Conservation (phyloP, 2,113 vertebrate genomes). For the Halichoeres trimaculatus region DNA sequence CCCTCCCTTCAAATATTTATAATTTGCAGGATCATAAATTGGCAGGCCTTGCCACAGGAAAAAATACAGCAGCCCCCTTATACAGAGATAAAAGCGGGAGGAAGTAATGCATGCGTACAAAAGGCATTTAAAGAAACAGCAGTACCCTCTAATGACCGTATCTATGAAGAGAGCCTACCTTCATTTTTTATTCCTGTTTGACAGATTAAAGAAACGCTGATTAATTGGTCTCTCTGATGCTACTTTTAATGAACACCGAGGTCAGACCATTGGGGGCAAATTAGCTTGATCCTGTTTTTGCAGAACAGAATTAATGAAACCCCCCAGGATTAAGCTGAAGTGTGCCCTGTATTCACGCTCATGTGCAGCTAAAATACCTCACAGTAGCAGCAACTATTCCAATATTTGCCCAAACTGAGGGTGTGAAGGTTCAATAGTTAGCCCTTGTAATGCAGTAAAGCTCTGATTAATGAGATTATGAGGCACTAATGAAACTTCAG, state of each 20-base stretch:
- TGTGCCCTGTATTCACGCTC: constrained; percentile 56
- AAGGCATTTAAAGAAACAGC: constrained; percentile 24
- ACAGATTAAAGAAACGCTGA: constrained; percentile 79
- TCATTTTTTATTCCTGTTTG: constrained; percentile 56
- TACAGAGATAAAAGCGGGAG: constrained; percentile 33
- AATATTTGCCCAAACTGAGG: constrained; percentile 54
- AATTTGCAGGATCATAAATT: constrained; percentile 44
- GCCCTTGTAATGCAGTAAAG: constrained; percentile 39
- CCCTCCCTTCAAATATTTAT: not conserved
- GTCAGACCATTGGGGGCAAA: constrained; percentile 78
- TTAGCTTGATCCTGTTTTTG: constrained; percentile 79
- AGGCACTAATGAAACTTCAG: constrained; percentile 42
- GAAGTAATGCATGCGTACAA: constrained; percentile 24
- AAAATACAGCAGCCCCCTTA: not conserved
- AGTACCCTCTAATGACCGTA: constrained; percentile 61
- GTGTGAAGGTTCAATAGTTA: constrained; percentile 47
- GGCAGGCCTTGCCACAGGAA: not conserved
- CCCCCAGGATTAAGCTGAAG: constrained; percentile 62
- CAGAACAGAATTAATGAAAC: constrained; percentile 79
- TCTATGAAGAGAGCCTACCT: constrained; percentile 57
- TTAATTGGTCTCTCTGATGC: constrained; percentile 83
- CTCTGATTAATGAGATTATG: constrained; percentile 58
- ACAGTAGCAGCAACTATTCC: constrained; percentile 20
- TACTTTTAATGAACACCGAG: constrained; percentile 82
- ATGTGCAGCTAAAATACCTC: constrained; percentile 25